Evolutionary conservation across 2,113 vertebrate genomes (phyloP).

Genomic region (Stigmatopora nigra): DNA sequence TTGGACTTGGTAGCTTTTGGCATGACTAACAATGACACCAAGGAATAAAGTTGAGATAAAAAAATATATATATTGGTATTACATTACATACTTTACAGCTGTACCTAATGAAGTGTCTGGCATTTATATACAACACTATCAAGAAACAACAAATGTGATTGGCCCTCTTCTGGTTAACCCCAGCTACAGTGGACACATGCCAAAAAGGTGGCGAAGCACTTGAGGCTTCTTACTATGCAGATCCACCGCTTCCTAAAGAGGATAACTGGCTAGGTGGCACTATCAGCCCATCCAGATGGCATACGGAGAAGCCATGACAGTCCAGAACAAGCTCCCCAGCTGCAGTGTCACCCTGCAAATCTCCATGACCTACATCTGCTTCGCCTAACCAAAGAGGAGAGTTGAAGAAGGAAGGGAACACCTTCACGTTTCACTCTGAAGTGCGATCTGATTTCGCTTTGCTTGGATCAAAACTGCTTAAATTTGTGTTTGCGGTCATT

Average conservation of each 20-base stretch:
- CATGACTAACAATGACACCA: too few relatives aligned
- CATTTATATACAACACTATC: neutral
- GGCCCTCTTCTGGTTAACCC: neutral
- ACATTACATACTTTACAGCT: neutral
- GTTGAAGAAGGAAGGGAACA: constrained; percentile 40
- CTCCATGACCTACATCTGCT: constrained; percentile 65
- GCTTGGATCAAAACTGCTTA: neutral
- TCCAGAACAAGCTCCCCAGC: constrained; percentile 57
- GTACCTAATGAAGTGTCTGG: neutral
- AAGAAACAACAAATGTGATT: neutral
- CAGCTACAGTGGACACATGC: constrained; percentile 5
- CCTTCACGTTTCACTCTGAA: constrained; percentile 38
- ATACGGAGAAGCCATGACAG: constrained; percentile 53
- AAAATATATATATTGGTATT: too few relatives aligned
- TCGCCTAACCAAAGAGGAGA: constrained; percentile 33
- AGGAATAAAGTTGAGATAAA: too few relatives aligned
- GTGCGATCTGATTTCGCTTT: constrained; percentile 20
- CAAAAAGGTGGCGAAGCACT: constrained; percentile 24
- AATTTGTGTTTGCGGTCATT: neutral
- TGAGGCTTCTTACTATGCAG: constrained; percentile 52
- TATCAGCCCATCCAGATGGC: constrained; percentile 64
- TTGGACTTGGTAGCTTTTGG: too few relatives aligned
- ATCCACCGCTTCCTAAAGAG: constrained; percentile 53
- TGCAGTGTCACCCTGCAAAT: constrained; percentile 53
- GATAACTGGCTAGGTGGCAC: constrained; percentile 58